Percentiles rank a stretch among this genome's conserved stretches.
Evolutionary conservation across 92 coral and sea anemone genomes (phyloP).

Genomic region (Muricea muricata): DNA sequence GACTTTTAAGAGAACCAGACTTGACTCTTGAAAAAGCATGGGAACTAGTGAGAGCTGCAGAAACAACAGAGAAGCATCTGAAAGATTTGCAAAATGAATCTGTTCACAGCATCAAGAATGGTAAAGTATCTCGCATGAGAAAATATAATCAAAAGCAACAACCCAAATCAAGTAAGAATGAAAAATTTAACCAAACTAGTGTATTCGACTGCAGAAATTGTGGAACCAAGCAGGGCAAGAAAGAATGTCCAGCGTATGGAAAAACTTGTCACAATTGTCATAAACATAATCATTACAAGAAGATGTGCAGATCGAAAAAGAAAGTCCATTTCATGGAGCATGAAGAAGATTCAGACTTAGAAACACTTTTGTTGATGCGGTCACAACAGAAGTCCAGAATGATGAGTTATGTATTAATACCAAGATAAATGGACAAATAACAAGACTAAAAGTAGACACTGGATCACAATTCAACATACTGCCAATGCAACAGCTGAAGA

Average conservation of each 20-base stretch:
- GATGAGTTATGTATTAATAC: background rate
- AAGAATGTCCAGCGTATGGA: background rate
- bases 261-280: background rate
- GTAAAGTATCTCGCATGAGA: too few species aligned
- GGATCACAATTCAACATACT: background rate
- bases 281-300: background rate
- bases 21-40: background rate
- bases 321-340: too few species aligned
- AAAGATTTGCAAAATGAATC: background rate
- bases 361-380: background rate
- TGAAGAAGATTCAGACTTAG: conserved; percentile 1
- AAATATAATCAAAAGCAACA: too few species aligned
- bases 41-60: background rate
- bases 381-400: background rate
- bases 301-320: too few species aligned
- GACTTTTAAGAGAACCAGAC: background rate
- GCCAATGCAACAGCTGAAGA: background rate
- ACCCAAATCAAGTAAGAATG: background rate
- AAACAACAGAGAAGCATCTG: background rate
- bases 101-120: too few species aligned
- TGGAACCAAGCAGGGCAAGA: background rate
- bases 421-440: background rate
- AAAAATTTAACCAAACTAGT: background rate
- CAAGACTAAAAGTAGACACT: background rate
- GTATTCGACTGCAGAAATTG: background rate